A percentile compares a stretch with the other conserved stretches of the same genome.
phyloP scores from a whole-genome alignment of 2,113 vertebrate genomes.

The Lonchura striata region DNA sequence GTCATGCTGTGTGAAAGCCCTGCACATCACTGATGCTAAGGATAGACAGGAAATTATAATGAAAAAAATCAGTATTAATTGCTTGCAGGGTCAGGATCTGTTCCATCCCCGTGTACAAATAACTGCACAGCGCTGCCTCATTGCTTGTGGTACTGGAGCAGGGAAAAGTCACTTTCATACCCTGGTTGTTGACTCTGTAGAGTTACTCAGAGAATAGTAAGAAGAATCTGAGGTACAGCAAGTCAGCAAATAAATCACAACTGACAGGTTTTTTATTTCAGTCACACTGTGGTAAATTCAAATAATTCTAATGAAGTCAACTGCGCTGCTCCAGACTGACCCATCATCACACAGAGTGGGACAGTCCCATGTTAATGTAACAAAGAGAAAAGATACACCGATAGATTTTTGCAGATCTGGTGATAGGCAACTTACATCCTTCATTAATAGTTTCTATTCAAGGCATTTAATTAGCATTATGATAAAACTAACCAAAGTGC shows the following conservation, averaged over 20 bases:
- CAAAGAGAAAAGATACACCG: neutral
- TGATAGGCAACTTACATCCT: neutral
- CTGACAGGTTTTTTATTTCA: slow-evolving; percentile 10
- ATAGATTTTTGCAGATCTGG: neutral
- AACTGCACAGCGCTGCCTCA: neutral
- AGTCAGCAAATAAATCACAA: slow-evolving; percentile 13
- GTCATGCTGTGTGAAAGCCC: neutral
- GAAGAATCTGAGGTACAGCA: neutral
- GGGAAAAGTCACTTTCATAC: neutral
- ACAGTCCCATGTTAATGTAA: accelerated
- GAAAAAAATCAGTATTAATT: neutral
- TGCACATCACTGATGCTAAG: neutral
- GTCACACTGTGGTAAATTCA: neutral
- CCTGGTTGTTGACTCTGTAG: neutral
- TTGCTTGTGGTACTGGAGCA: neutral
- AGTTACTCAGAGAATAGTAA: neutral
- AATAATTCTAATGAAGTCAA: slow-evolving; percentile 13
- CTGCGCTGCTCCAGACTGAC: neutral
- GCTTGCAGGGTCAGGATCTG: neutral
- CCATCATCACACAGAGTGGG: neutral
- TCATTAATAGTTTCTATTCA: neutral
- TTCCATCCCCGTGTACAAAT: neutral
- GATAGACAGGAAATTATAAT: neutral
- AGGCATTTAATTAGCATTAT: slow-evolving; percentile 15
- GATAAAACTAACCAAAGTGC: neutral